Base-by-base conservation (phyloP, 37 sponge, comb jelly and placozoan species). In the Trichoplax adhaerens region DNA sequence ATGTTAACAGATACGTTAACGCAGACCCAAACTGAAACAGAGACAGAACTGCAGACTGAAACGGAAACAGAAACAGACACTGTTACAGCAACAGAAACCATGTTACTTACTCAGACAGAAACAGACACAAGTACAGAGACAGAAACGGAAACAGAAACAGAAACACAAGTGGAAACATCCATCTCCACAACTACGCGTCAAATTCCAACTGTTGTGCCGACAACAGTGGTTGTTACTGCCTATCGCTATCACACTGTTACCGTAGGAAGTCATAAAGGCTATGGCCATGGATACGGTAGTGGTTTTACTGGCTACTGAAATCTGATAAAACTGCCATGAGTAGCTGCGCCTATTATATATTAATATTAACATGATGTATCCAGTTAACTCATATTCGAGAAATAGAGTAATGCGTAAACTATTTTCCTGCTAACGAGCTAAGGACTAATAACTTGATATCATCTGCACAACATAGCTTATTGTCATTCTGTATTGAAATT, bases 21-120 rank as follows among this genome's bases (percentile, higher is more conserved):
- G 54, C 2, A 29, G 1, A 56, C 48, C 70, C 57, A 77, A n/a
- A 71, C 67, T 58, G 49, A 72, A 29, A n/a, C 53, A 72, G 47
- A n/a, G 5, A n/a, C 47, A 65, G 5, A 65, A 5, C 57, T 47
- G 48, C 5, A 53, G 46, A 12, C 5, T 57, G 48, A 63, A 3
- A 48, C 46, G 56, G 6, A 54, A 4, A 76, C 12, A 77, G n/a
- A 53, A 68, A 7, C 66, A 76, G 72, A 53, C 74, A 74, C 70
- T 48, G n/a, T 72, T 5, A 6, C 10, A 74, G 56, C 71, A 47
- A 74, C 48, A 76, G 4, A 76, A 48, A 76, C 64, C 56, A 51
- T 29, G 29, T 29, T 29, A 29, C 29, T 29, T 29, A 29, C 10
- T 63, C 8, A 66, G 68, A 66, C 68, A 66, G 68, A 66, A 49